Evolutionary conservation across 2,888 invertebrate species (phyloP), one percentile per base, ranked within the genome.

Genomic region (Nipponacmea schrenckii): DNA sequence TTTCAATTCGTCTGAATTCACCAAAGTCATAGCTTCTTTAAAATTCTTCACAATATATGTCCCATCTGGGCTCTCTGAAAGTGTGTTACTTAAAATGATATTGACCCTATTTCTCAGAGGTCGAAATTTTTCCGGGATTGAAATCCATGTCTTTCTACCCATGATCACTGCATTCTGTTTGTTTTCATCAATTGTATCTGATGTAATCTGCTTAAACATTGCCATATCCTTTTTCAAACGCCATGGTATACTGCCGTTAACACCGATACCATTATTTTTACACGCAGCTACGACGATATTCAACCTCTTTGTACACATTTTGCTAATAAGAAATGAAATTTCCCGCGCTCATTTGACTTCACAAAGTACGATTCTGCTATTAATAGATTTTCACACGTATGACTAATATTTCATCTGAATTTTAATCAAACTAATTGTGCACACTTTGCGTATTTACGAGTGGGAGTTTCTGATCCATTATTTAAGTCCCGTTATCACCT

Each of bases 131-230:
- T 90, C 88, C 0, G 98, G 98, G 75, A 99, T 94, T 20, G 94
- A 94, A 75, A 96, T 94, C 94, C 96, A 99, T 0, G 98, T 97
- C 80, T 92, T 93, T 48, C 96, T 91, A 0, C 98, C 98, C 98
- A 99, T 98, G 12, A 99, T 92, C 0, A 97, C 96, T 0, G 94
- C 95, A 90, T 99, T 99, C 81, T 92, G 71, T 50, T 77, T 79
- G 26, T 67, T 82, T 0, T 90, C 83, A 79, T 94, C 91, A 0
- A 87, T 86, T 0, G 94, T 93, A n/a, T 91, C 91, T 5, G 91
- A 92, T 0, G 98, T 97, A 90, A 95, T 94, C 62, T 90, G 90
- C 20, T 93, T 92, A 87, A 98, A 98, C 87, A 94, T 94, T 0
- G 93, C 93, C 92, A 97, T 93, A 90, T 98, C 98, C 69, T 93